Evolutionary conservation across 2,797 vertebrate species (phyloP).

Genomic region (Hipposideros larvatus): DNA sequence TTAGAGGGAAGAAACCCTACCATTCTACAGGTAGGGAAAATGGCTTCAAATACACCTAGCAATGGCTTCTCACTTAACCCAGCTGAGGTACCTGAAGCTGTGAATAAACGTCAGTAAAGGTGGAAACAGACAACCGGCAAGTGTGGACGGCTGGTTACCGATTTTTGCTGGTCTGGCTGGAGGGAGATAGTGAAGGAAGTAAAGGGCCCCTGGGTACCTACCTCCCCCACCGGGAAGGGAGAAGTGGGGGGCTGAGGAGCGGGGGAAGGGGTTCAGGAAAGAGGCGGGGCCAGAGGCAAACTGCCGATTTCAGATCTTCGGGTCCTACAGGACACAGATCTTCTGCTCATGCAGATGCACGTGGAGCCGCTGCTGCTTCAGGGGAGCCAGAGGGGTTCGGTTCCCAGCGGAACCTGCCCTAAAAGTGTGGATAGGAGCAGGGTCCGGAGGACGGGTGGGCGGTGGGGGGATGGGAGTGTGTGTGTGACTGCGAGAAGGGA

Average conservation of each 20-base stretch:
- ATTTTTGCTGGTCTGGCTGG: not conserved
- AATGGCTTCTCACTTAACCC: not conserved
- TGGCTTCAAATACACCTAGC: not conserved
- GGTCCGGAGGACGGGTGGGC: not conserved
- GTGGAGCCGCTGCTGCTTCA: not conserved
- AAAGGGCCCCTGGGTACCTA: not conserved
- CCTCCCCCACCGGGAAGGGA: not conserved
- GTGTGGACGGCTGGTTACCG: not conserved
- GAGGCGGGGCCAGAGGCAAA: not conserved
- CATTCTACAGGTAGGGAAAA: not conserved
- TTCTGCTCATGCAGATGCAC: not conserved
- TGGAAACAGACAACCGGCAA: not conserved
- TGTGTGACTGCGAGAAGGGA: not conserved
- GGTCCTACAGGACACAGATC: not conserved
- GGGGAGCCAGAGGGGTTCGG: not conserved
- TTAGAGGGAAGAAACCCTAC: not conserved
- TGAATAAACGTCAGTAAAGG: not conserved
- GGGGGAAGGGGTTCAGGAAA: not conserved
- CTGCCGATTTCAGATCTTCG: not conserved
- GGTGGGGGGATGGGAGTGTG: too few relatives aligned
- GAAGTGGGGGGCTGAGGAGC: not conserved
- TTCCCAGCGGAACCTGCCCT: not conserved
- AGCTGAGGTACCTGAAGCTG: not conserved
- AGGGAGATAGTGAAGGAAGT: not conserved
- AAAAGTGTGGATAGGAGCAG: not conserved